phyloP scores from a whole-genome alignment of 2,797 vertebrate genomes.

The Lateolabrax maculatus region DNA sequence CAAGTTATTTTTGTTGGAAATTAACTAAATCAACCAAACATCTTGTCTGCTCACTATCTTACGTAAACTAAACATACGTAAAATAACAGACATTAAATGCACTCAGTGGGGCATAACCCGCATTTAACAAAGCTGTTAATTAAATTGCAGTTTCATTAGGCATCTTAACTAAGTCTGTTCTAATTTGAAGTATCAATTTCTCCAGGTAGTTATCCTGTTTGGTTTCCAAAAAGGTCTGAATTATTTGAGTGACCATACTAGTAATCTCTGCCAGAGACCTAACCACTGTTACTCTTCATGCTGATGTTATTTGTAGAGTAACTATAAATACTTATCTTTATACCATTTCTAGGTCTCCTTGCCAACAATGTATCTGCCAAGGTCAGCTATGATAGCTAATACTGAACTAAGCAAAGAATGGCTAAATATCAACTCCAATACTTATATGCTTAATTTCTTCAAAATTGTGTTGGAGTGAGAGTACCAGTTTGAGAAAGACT shows the following conservation, averaged over 20 bases:
- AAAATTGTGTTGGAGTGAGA: neutral
- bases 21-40: neutral
- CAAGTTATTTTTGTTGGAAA: neutral
- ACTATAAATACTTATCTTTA: neutral
- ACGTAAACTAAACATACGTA: too few species aligned
- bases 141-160: neutral
- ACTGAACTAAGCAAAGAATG: neutral
- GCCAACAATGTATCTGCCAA: neutral
- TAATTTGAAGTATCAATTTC: neutral
- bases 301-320: neutral
- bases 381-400: neutral
- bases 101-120: neutral
- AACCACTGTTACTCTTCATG: neutral
- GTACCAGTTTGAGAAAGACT: neutral
- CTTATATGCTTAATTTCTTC: neutral
- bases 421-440: neutral
- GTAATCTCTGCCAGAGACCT: constrained; percentile 7
- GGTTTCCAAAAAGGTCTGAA: neutral
- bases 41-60: neutral
- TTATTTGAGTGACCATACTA: neutral
- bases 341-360: neutral
- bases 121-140: neutral
- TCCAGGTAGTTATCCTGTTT: neutral
- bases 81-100: neutral
- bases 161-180: neutral